Evolutionary conservation across 2,888 invertebrate genomes (phyloP).

Genomic region (Macrophya annulata): DNA sequence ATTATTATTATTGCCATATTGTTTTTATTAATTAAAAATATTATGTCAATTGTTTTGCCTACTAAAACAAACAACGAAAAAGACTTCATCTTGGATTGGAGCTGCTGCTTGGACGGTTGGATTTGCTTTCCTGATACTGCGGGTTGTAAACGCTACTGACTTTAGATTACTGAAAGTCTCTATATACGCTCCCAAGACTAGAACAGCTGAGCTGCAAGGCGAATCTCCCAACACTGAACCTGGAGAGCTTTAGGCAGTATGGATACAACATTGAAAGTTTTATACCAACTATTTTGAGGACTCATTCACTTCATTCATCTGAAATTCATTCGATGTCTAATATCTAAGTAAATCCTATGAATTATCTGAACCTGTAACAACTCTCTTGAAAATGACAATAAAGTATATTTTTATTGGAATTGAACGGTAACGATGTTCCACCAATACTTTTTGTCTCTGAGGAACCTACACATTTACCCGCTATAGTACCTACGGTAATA

Average conservation of each 20-base stretch:
- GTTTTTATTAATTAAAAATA: constrained; percentile 1
- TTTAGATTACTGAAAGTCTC: constrained; percentile 67
- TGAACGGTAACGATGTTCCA: background rate
- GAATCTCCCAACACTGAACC: background rate
- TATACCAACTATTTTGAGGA: background rate
- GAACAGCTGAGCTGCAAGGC: background rate
- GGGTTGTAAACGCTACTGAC: constrained; percentile 63
- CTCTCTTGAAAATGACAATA: background rate
- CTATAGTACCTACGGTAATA: too few relatives aligned
- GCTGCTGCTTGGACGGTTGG: constrained; percentile 66
- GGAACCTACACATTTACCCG: background rate
- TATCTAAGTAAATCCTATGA: background rate
- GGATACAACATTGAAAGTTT: background rate
- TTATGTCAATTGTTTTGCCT: background rate
- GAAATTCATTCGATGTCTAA: background rate
- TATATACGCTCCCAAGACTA: constrained; percentile 60
- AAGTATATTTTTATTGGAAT: background rate
- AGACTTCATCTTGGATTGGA: constrained; percentile 67
- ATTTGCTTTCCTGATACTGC: constrained; percentile 63
- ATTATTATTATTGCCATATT: background rate
- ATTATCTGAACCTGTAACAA: too few relatives aligned
- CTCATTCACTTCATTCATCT: background rate
- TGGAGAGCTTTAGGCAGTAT: background rate
- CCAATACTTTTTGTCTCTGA: background rate
- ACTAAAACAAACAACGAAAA: background rate